A percentile compares a stretch with the other conserved stretches of the same genome.
phyloP scores from a whole-genome alignment of 2,888 invertebrate species.

The Dolomedes plantarius region DNA sequence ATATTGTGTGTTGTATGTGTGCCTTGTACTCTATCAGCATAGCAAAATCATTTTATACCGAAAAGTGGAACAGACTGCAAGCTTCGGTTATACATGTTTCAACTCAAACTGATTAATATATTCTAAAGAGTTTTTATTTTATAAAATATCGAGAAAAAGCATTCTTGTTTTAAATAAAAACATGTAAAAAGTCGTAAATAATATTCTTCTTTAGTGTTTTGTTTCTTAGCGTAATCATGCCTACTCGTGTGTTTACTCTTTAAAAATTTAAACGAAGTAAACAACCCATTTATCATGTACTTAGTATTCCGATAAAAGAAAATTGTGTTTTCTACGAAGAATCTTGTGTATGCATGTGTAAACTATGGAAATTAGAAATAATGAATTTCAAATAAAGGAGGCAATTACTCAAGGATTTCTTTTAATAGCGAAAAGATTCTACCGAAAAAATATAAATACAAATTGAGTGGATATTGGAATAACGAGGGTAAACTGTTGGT shows the following conservation, averaged over 20 bases:
- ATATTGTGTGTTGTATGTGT: no score
- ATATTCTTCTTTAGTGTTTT: no score
- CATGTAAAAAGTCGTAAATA: no score
- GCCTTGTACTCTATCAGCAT: no score
- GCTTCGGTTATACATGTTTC: no score
- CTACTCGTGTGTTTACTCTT: not conserved
- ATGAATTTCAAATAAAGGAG: conserved; percentile 3
- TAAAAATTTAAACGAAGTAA: not conserved
- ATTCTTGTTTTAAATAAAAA: no score
- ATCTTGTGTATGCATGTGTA: not conserved
- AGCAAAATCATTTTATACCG: no score
- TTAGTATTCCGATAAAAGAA: not conserved
- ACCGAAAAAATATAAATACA: not conserved
- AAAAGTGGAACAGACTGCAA: no score
- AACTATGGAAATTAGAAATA: not conserved
- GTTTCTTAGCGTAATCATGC: not conserved
- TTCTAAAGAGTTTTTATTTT: no score
- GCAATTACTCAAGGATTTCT: not conserved
- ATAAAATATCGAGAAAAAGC: no score
- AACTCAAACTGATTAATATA: no score
- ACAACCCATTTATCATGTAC: not conserved
- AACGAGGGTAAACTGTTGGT: not conserved
- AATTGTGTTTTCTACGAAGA: no score
- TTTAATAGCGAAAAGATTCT: not conserved
- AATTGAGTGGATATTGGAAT: not conserved